These are phyloP conservation scores for Ridgeia piscesae DNA, from an alignment of 1,140 invertebrate genomes.

Conservation along the genomic window DNA sequence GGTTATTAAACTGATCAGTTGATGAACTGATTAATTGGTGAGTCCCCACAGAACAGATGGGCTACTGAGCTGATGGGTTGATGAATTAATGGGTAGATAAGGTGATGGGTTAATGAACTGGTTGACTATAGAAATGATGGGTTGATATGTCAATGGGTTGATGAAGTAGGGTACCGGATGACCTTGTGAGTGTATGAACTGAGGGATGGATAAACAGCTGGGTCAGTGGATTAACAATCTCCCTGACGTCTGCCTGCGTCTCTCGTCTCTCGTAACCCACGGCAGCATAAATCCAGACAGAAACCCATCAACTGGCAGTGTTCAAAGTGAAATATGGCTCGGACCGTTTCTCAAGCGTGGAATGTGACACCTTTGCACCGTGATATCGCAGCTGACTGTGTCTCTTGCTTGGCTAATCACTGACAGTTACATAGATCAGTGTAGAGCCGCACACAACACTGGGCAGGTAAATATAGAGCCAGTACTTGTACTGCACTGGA, in stretches of 20 bases:
- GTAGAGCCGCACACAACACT: not conserved
- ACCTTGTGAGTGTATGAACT: too few relatives aligned
- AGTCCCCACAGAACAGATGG: not conserved
- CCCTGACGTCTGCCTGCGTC: not conserved
- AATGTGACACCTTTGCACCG: not conserved
- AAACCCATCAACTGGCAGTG: not conserved
- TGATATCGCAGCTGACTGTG: not conserved
- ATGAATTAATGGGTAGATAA: not conserved
- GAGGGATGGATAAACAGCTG: too few relatives aligned
- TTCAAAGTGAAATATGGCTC: not conserved
- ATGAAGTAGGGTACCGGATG: not conserved
- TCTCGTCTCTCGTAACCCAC: not conserved
- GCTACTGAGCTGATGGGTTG: not conserved
- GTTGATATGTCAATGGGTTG: not conserved
- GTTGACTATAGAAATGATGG: not conserved
- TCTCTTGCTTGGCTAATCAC: not conserved
- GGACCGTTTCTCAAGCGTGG: not conserved
- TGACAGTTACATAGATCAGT: not conserved
- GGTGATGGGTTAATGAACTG: not conserved
- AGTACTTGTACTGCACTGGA: too few relatives aligned
- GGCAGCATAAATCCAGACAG: not conserved
- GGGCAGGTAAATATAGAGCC: not conserved
- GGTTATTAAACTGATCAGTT: not conserved
- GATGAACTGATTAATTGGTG: not conserved
- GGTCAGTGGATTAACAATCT: too few relatives aligned